Percentiles rank a stretch among this genome's conserved stretches.
phyloP scores from a whole-genome alignment of 1,140 invertebrate genomes.

The Pteromalus puparum region DNA sequence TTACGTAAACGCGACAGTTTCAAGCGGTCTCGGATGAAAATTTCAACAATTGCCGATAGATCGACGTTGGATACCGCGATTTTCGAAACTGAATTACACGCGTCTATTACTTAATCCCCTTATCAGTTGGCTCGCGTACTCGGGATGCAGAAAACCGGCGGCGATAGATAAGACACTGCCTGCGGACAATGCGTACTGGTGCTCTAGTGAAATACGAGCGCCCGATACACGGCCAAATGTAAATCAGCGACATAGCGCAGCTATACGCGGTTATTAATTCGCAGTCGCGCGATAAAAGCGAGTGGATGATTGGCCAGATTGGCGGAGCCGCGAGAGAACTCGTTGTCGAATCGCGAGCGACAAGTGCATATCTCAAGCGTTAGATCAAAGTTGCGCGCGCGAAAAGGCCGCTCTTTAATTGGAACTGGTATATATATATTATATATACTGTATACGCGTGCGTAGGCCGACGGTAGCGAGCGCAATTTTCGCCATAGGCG shows the following conservation, averaged over 20 bases:
- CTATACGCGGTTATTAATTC: neutral
- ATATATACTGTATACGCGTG: neutral
- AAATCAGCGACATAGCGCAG: neutral
- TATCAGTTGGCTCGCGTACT: too few species aligned
- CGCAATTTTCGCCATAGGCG: slow-evolving; percentile 1
- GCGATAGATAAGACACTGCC: too few species aligned
- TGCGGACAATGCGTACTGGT: too few species aligned
- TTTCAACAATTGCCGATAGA: neutral
- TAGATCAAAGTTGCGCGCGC: neutral
- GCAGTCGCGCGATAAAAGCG: too few species aligned
- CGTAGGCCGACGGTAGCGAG: neutral
- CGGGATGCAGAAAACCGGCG: too few species aligned
- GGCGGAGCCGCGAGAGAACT: neutral
- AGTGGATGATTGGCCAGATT: too few species aligned
- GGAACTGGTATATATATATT: neutral
- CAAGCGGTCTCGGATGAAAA: too few species aligned
- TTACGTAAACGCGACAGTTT: neutral
- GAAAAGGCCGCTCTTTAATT: neutral
- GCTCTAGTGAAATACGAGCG: too few species aligned
- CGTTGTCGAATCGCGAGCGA: neutral
- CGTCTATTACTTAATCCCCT: too few species aligned
- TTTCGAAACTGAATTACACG: too few species aligned
- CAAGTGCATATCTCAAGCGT: neutral
- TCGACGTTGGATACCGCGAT: too few species aligned
- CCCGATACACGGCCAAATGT: neutral